Evolutionary conservation across 37 sponge, comb jelly and placozoan species (phyloP).

Genomic region (Axinella damicornis): DNA sequence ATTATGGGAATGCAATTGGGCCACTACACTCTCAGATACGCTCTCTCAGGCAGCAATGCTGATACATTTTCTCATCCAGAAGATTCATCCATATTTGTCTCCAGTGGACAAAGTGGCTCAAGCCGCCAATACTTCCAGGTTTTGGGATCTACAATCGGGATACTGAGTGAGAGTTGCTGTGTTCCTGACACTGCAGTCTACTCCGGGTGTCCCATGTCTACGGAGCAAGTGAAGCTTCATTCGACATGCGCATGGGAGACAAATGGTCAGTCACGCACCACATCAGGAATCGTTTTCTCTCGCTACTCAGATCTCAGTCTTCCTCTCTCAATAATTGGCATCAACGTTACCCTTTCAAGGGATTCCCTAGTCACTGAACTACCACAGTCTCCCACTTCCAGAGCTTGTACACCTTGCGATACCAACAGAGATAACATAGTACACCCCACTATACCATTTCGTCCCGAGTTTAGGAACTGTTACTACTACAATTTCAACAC

Average conservation of each 20-base stretch:
- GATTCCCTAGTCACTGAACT: neutral
- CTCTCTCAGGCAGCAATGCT: slow-evolving; percentile 5
- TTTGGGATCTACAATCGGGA: neutral
- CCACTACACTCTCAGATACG: neutral
- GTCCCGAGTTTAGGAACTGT: neutral
- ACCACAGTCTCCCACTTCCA: neutral
- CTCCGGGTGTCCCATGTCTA: slow-evolving; percentile 21
- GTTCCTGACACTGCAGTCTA: neutral
- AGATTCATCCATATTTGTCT: neutral
- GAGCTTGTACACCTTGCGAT: neutral
- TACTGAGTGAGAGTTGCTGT: slow-evolving; percentile 24
- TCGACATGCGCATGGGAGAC: slow-evolving; percentile 22
- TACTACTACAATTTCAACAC: neutral
- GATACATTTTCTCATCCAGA: neutral
- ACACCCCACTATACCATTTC: neutral
- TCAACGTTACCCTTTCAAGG: neutral
- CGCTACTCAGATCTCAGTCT: neutral
- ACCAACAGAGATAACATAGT: neutral
- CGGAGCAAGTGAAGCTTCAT: neutral
- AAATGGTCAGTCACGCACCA: neutral
- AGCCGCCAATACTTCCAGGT: slow-evolving; percentile 4
- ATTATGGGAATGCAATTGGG: neutral
- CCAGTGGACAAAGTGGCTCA: neutral
- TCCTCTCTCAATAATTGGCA: slow-evolving; percentile 24
- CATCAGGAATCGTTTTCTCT: slow-evolving; percentile 25